Evolutionary conservation across 2,888 invertebrate species (phyloP), one percentile per base, ranked within the genome.

Genomic region (Geophilus truncorum): DNA sequence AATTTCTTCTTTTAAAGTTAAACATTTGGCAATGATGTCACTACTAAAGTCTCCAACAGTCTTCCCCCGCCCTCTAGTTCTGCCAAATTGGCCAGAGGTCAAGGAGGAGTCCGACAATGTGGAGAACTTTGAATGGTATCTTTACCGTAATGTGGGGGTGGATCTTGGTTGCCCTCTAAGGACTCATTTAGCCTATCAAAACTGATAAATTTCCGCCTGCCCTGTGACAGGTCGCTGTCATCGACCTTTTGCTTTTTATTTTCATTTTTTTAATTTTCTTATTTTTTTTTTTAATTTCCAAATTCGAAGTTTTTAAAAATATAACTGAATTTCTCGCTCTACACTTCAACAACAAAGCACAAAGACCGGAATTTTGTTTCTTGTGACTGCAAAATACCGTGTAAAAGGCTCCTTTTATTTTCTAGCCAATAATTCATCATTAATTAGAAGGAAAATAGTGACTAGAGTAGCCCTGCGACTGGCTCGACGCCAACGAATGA

Each of bases 131-230:
- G 25, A 70, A 70, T 70, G 7, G 70, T 15, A 28, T 28, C 70
- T 70, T 70, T 12, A 70, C 70, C 25, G 70, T 70, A 70, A 70
- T 70, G 70, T 70, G 70, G 23, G 70, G 70, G 70, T 25, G 25
- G 25, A 70, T 25, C 70, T 70, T 70, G 70, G 70, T 25, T 25
- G 28, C 9, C 28, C 70, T 70, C 70, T 70, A 25, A 70, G 70
- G 70, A 70, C 70, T 70, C 70, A 70, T 70, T 70, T 70, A 70
- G 70, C 70, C 70, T 70, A 70, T 70, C 70, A 70, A 28, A 70
- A 70, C 70, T 70, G 70, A 70, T 70, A 70, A 70, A 70, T 70
- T 70, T 70, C 70, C n/a, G 70, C 70, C 28, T 70, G 70, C 25
- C 70, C 28, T 70, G 70, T 70, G 70, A 70, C 70, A 70, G 70